phyloP scores from a whole-genome alignment of 2,888 invertebrate species.

The Hecatera dysodea region DNA sequence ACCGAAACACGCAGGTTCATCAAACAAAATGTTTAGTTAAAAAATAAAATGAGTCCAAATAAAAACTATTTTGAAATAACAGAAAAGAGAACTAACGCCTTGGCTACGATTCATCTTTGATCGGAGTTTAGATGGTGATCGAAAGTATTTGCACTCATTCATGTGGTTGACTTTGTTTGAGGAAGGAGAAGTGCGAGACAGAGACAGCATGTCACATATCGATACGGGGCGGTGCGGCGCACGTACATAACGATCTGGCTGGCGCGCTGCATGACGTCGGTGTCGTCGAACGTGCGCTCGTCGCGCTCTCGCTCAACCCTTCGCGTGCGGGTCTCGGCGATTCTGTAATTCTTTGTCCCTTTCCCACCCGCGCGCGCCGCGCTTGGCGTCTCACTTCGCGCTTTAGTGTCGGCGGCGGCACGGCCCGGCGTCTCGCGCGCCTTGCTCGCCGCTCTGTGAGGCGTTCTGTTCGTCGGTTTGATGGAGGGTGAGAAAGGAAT shows the following conservation, averaged over 20 bases:
- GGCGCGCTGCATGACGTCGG: conserved; percentile 95
- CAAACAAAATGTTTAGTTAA: conserved; percentile 79
- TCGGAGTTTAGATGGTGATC: conserved; percentile 2
- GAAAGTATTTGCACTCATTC: conserved; percentile 53
- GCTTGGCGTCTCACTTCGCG: conserved; percentile 69
- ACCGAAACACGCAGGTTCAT: conserved; percentile 82
- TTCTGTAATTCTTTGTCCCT: conserved; percentile 85
- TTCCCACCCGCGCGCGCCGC: conserved; percentile 78
- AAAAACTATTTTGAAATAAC: conserved; percentile 36
- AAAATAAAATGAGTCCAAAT: conserved; percentile 59
- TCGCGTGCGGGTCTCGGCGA: conserved; percentile 87
- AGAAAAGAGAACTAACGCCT: conserved; percentile 21
- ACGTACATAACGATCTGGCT: conserved; percentile 97
- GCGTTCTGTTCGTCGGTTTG: conserved; percentile 73
- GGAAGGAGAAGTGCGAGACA: conserved; percentile 76
- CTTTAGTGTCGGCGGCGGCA: conserved; percentile 72
- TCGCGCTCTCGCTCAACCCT: conserved; percentile 90
- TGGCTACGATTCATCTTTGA: conserved; percentile 2
- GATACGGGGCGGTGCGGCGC: conserved; percentile 62
- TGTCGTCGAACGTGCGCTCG: conserved; percentile 93
- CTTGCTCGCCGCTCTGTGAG: conserved; percentile 78
- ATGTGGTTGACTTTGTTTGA: conserved; percentile 78
- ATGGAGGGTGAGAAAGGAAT: conserved; percentile 68
- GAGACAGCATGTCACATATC: conserved; percentile 69
- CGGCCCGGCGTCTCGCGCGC: conserved; percentile 74